phyloP scores from a whole-genome alignment of 2,888 invertebrate genomes.

The Tethea ocularis region DNA sequence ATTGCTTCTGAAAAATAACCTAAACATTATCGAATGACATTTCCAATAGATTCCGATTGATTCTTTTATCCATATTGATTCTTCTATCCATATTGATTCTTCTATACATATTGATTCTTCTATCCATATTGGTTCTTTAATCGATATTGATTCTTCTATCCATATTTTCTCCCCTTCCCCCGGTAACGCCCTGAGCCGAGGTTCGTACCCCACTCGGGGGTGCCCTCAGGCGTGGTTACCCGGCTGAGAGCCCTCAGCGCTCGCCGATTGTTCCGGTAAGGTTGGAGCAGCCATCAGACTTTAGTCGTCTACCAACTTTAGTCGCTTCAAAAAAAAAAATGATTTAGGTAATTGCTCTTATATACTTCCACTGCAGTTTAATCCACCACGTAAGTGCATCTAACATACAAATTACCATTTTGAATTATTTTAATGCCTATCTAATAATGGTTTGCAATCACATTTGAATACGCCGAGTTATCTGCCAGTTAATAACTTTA shows the following conservation, averaged over 20 bases:
- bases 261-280: too few species aligned
- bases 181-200: too few species aligned
- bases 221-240: too few species aligned
- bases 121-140: conserved; percentile 5
- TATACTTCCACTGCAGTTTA: conserved; percentile 2
- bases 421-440: conserved; percentile 14
- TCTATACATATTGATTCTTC: neutral
- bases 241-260: too few species aligned
- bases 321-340: too few species aligned
- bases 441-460: conserved; percentile 22
- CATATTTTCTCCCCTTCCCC: too few species aligned
- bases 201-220: too few species aligned
- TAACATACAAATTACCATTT: neutral
- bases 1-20: neutral
- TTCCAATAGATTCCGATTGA: neutral
- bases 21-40: neutral
- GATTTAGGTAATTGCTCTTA: conserved; percentile 6
- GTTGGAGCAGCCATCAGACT: too few species aligned
- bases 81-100: neutral
- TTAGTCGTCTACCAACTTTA: too few species aligned
- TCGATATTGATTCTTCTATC: too few species aligned
- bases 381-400: conserved; percentile 3
- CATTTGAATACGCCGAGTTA: conserved; percentile 21
- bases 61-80: conserved; percentile 1
- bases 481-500: conserved; percentile 27